phyloP scores from a whole-genome alignment of 2,888 invertebrate genomes.

The Amphipoea lucens region DNA sequence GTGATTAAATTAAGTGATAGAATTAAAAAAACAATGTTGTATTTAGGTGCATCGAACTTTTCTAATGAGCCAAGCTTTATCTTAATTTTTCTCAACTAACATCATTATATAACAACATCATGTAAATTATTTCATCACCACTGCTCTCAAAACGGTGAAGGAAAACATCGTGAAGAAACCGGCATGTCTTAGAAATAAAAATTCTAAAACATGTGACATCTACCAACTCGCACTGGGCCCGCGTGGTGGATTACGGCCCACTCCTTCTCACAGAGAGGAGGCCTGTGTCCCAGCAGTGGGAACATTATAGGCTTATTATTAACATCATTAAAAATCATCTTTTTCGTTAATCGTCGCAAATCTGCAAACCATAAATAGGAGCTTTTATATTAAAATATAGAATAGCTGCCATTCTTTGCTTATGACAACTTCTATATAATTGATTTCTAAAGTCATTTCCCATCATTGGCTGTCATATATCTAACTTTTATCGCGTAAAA shows the following conservation, averaged over 20 bases:
- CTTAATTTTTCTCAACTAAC: constrained; percentile 3
- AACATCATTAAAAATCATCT: background rate
- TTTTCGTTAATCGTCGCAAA: background rate
- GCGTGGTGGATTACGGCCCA: no score
- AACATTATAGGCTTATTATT: no score
- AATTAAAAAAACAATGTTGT: background rate
- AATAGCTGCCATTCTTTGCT: constrained; percentile 7
- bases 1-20: constrained; percentile 4
- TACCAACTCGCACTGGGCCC: no score
- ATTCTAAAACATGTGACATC: no score
- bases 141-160: no score
- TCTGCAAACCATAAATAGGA: constrained; percentile 8
- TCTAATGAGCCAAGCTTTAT: background rate
- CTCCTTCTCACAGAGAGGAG: no score
- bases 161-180: no score
- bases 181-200: no score
- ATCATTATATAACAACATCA: background rate
- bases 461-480: constrained; percentile 35
- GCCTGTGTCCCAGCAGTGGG: no score
- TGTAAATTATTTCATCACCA: no score
- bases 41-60: constrained; percentile 40
- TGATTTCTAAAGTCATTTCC: constrained; percentile 25
- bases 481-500: constrained; percentile 75
- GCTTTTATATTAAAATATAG: constrained; percentile 46
- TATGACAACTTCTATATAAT: constrained; percentile 43